Evolutionary conservation across 2,113 vertebrate genomes (phyloP), one percentile per base, ranked within the genome.

Genomic region (Cichladusa arquata): DNA sequence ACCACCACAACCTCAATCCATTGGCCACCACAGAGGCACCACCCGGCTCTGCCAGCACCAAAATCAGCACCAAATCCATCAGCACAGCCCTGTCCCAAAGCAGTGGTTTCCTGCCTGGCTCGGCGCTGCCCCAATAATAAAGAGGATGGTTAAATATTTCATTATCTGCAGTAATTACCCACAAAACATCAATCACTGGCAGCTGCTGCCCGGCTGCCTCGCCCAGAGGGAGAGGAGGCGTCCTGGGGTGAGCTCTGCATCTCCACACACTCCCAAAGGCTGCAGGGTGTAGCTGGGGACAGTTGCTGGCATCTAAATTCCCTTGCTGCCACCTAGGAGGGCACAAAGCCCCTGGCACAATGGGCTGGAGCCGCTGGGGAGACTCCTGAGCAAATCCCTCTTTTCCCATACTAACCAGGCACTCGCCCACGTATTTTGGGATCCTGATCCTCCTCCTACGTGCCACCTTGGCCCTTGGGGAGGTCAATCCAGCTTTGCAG

Each of bases 151-250:
- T 94, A 89, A 95, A 91, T 93, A 90, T 92, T 95, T 93, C 71
- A 93, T 91, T 92, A 85, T 93, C 70, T 80, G 77, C 95, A 91
- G 86, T 82, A 93, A 95, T 95, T 93, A 90, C 84, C 69, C 84
- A 82, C 78, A 91, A 71, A 76, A 79, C 94, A 61, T 86, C 74
- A 69, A 91, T 85, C 66, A 15, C 61, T 54, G 91, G 62, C 89
- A 87, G 73, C 51, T 14, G 0, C 65, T 45, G 47, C 83, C 77
- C 1, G 0, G 22, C 70, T 1, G 5, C 81, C 51, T 84, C 1
- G 0, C 67, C 2, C 1, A 73, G 58, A 73, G 85, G 74, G 85
- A 94, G 53, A 80, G 42, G 50, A 85, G 45, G 14, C 1, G 0
- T 56, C 48, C 29, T 33, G 62, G 80, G 67, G 54, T 0, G 11